phyloP scores from a whole-genome alignment of 2,797 vertebrate genomes.

The Anomalospiza imberbis region DNA sequence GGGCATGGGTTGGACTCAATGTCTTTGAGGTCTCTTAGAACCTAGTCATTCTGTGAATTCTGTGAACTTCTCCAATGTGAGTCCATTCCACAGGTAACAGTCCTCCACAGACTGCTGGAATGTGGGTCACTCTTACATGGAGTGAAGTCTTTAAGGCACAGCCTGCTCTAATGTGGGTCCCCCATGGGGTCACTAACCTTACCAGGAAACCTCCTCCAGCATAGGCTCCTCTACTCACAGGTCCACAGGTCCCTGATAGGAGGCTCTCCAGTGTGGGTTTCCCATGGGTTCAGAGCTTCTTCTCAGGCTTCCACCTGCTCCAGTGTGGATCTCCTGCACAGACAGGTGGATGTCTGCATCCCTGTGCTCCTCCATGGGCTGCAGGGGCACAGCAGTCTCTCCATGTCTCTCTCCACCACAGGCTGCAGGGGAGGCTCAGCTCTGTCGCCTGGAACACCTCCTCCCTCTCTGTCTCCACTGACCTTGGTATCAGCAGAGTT shows the following conservation, averaged over 20 bases:
- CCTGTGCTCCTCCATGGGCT: not conserved
- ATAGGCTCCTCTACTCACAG: not conserved
- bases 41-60: too few relatives aligned
- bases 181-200: too few relatives aligned
- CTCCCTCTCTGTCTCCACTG: accelerated
- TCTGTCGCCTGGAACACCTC: too few relatives aligned
- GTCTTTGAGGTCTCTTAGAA: too few relatives aligned
- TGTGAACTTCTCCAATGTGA: not conserved
- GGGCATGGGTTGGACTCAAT: too few relatives aligned
- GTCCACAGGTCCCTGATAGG: too few relatives aligned
- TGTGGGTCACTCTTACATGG: accelerated
- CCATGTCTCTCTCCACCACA: not conserved
- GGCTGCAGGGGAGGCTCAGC: not conserved
- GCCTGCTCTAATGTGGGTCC: not conserved
- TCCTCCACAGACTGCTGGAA: not conserved
- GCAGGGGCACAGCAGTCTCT: not conserved
- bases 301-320: not conserved
- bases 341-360: too few relatives aligned
- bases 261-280: not conserved
- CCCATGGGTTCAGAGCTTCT: not conserved
- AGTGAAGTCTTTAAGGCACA: not conserved
- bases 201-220: not conserved
- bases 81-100: not conserved
- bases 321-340: accelerated
- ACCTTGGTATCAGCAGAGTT: not conserved